These are phyloP conservation scores for Drosophila seguyi DNA, from an alignment of 1,140 invertebrate species.

Conservation along the genomic window DNA sequence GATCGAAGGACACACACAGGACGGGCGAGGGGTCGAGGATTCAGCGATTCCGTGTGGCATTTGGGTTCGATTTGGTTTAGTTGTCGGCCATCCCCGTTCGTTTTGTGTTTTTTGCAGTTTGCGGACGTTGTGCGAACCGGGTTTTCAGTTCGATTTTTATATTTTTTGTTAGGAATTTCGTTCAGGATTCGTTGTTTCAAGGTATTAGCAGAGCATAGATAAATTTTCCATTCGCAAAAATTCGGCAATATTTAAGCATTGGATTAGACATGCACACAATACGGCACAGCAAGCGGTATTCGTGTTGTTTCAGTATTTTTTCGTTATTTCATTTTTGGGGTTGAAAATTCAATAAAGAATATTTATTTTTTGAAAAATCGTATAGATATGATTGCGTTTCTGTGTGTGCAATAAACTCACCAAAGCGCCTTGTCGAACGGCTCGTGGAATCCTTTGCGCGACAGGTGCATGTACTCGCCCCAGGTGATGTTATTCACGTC, in stretches of 20 bases:
- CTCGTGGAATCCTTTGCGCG: conserved; percentile 82
- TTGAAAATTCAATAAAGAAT: conserved; percentile 61
- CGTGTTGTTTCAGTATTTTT: conserved; percentile 11
- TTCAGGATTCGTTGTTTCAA: conserved; percentile 69
- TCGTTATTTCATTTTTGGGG: not conserved
- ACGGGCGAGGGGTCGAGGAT: conserved; percentile 21
- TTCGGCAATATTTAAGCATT: conserved; percentile 75
- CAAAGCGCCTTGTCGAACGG: conserved; percentile 84
- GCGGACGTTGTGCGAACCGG: conserved; percentile 21
- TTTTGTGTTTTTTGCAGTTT: conserved; percentile 45
- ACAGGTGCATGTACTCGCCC: conserved; percentile 85
- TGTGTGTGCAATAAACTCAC: conserved; percentile 50
- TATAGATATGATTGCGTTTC: not conserved
- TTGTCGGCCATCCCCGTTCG: conserved; percentile 40
- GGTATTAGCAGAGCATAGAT: conserved; percentile 74
- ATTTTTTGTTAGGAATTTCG: conserved; percentile 43
- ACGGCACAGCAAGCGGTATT: conserved; percentile 40
- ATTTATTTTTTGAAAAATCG: conserved; percentile 43
- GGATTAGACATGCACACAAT: conserved; percentile 74
- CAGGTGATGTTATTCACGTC: conserved; percentile 85
- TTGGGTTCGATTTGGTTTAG: conserved; percentile 61
- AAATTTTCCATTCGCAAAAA: conserved; percentile 67
- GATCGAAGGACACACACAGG: conserved; percentile 29
- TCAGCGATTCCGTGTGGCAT: conserved; percentile 53
- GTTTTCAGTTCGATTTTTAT: conserved; percentile 29